A percentile compares a stretch with the other conserved stretches of the same genome.
Conservation (phyloP, 2,888 invertebrate species). For the Xanthorhoe spadicearia region DNA sequence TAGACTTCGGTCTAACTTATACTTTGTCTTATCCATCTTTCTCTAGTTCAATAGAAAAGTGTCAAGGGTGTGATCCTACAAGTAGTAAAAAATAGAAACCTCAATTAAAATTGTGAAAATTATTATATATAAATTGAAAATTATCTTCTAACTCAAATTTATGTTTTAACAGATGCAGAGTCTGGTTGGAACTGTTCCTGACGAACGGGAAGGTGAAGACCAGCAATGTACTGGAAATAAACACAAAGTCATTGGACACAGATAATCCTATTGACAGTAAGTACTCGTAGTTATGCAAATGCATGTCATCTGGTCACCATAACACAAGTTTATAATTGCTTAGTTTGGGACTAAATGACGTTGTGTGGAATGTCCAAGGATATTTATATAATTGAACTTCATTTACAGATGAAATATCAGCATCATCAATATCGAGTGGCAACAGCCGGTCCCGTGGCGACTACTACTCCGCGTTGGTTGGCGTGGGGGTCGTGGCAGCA, state of each 20-base stretch:
- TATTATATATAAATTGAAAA: no score
- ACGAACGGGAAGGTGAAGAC: slow-evolving; percentile 96
- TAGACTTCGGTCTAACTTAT: no score
- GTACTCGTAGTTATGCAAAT: slow-evolving; percentile 48
- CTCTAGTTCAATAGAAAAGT: no score
- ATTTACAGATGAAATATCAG: slow-evolving; percentile 70
- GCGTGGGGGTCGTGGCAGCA: slow-evolving; percentile 94
- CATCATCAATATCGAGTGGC: slow-evolving; percentile 79
- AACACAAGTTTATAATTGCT: no score
- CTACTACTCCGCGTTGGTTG: slow-evolving; percentile 95
- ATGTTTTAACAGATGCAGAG: slow-evolving; percentile 86
- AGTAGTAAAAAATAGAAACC: no score
- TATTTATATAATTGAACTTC: no score
- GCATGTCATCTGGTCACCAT: no score
- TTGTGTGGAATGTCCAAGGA: no score
- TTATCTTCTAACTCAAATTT: not conserved
- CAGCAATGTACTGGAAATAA: slow-evolving; percentile 94
- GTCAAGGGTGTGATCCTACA: no score
- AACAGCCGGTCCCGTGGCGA: slow-evolving; percentile 82
- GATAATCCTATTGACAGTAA: slow-evolving; percentile 75
- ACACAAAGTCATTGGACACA: slow-evolving; percentile 89
- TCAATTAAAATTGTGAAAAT: no score
- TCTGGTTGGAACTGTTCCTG: slow-evolving; percentile 95
- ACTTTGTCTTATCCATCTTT: no score
- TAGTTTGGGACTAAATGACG: no score